Evolutionary conservation across 2,888 invertebrate genomes (phyloP).

Genomic region (Yponomeuta cagnagella): DNA sequence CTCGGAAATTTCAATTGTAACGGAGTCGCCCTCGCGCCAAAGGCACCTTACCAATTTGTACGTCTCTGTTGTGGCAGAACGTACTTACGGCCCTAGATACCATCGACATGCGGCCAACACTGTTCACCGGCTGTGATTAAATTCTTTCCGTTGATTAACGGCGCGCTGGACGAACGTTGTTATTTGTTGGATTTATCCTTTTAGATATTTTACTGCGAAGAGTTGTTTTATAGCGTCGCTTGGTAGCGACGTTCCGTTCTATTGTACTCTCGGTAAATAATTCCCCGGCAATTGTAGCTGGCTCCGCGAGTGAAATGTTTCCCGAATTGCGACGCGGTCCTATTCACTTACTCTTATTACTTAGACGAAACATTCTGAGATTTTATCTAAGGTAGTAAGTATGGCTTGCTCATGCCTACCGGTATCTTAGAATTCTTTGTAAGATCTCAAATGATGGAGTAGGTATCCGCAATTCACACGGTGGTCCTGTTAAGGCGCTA

Average conservation of each 20-base stretch:
- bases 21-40: constrained; percentile 53
- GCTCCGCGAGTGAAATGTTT: constrained; percentile 1
- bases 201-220: constrained; percentile 2
- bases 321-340: constrained; percentile 14
- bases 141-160: constrained; percentile 57
- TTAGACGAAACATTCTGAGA: too few relatives aligned
- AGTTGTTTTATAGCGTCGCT: constrained; percentile 10
- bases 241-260: constrained; percentile 11
- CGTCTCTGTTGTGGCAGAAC: constrained; percentile 47
- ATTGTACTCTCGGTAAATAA: constrained; percentile 6
- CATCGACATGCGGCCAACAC: constrained; percentile 59
- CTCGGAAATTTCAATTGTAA: constrained; percentile 71
- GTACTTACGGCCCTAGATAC: constrained; percentile 61
- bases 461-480: constrained; percentile 58
- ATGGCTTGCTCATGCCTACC: too few relatives aligned
- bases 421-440: too few relatives aligned
- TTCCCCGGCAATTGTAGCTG: constrained; percentile 2
- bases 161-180: constrained; percentile 36
- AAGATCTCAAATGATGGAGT: constrained; percentile 30
- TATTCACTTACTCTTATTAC: not conserved
- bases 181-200: constrained; percentile 41
- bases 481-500: constrained; percentile 46
- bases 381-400: too few relatives aligned
- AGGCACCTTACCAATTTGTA: constrained; percentile 60
- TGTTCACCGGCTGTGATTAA: constrained; percentile 64